Base-by-base conservation (phyloP, 1,140 invertebrate species). In the Orchestia grillus region DNA sequence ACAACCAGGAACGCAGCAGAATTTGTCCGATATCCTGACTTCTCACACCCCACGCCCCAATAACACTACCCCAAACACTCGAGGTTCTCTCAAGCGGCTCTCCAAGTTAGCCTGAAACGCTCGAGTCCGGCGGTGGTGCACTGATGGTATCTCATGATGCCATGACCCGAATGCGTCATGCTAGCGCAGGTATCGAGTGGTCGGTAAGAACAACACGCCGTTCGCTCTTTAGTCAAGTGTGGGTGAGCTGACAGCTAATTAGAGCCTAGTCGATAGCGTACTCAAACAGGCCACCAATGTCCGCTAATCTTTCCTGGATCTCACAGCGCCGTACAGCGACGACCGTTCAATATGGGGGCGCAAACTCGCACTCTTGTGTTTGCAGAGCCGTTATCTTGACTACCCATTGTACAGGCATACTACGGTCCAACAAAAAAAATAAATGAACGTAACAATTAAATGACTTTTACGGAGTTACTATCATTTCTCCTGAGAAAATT, bases 241-340 rank as follows among this genome's bases (percentile, higher is more conserved):
- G n/a, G 88, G 43, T 42, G 88, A 41, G 88, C 88, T 90, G 88
- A 90, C 88, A 90, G 88, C 41, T 90, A 90, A 90, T 90, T 90
- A 90, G 88, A 41, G 88, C 43, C 41, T 44, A 90, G 41, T 90
- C 88, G 43, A 90, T 90, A 90, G 88, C 88, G 88, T 90, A 44
- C 88, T 4, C 43, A 90, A 90, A 90, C 88, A 90, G 4, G 41
- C 88, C 88, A 90, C 88, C 88, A 90, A 90, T 90, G 42, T 90
- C 88, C 41, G 88, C 88, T 90, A 42, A 90, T 90, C 88, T 90
- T 42, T 44, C 88, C 15, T 15, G 88, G 88, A 90, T 90, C 88
- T 90, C 15, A 16, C 41, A 42, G 28, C 62, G 28, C 62, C 36
- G 36, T 36, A 77, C 62, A 77, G 28, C 62, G 62, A 15, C 28